Percentiles rank a stretch among this genome's conserved stretches.
These are phyloP conservation scores for Zele albiditarsus DNA, from an alignment of 2,888 invertebrate species.

Conservation along the genomic window DNA sequence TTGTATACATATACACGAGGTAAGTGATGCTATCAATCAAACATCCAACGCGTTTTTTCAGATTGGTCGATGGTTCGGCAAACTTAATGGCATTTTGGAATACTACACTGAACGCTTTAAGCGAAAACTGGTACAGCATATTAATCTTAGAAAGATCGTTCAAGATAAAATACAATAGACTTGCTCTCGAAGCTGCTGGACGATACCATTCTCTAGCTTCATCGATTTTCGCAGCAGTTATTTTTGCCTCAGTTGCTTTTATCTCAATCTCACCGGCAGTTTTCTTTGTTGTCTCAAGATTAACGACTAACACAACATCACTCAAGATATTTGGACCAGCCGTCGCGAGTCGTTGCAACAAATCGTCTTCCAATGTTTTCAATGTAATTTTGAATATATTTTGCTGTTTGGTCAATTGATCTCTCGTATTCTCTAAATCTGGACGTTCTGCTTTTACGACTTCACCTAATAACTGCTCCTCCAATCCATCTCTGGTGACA, in stretches of 20 bases:
- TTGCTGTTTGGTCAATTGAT: constrained; percentile 91
- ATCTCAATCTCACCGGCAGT: constrained; percentile 92
- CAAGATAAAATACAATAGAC: constrained; percentile 93
- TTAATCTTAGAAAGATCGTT: constrained; percentile 94
- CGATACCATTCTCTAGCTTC: constrained; percentile 92
- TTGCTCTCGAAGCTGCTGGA: constrained; percentile 89
- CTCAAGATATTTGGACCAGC: constrained; percentile 94
- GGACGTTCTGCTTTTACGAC: constrained; percentile 95
- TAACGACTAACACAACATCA: constrained; percentile 91
- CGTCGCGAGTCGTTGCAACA: constrained; percentile 87
- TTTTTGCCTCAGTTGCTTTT: constrained; percentile 90
- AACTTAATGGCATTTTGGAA: constrained; percentile 88
- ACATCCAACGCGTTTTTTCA: constrained; percentile 82
- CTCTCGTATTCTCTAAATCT: constrained; percentile 88
- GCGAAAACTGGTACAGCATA: constrained; percentile 95
- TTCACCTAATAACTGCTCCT: constrained; percentile 93
- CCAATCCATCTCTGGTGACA: constrained; percentile 93
- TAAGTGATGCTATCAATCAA: constrained; percentile 92
- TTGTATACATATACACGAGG: constrained; percentile 90
- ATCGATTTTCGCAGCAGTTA: constrained; percentile 91
- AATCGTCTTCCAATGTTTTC: constrained; percentile 92
- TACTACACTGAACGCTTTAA: constrained; percentile 94
- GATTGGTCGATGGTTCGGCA: constrained; percentile 81
- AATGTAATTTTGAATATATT: constrained; percentile 95
- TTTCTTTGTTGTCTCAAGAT: constrained; percentile 93